Conservation (phyloP, 2,888 invertebrate species). For the Eumerus sabulonum region DNA sequence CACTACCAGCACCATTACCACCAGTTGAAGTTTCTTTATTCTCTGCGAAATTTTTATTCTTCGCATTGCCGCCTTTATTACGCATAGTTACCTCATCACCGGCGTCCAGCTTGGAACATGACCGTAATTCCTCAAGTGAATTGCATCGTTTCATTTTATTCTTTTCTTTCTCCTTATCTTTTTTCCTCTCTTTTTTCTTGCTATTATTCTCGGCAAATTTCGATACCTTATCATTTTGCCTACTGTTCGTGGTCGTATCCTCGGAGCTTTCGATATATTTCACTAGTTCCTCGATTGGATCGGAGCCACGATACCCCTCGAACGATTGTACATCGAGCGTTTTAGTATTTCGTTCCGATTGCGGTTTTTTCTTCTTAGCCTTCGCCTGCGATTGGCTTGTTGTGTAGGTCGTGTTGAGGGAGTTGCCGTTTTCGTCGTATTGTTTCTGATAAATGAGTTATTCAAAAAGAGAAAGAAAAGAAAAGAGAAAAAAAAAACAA, state of each 20-base stretch:
- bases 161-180: slow-evolving; percentile 74
- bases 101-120: slow-evolving; percentile 85
- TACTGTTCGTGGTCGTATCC: slow-evolving; percentile 75
- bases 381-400: slow-evolving; percentile 82
- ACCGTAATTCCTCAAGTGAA: slow-evolving; percentile 88
- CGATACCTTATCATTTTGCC: slow-evolving; percentile 78
- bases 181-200: slow-evolving; percentile 80
- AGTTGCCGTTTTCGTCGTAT: slow-evolving; percentile 90
- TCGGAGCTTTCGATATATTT: slow-evolving; percentile 86
- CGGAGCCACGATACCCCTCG: slow-evolving; percentile 88
- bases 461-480: slow-evolving; percentile 71
- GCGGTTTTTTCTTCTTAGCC: slow-evolving; percentile 82
- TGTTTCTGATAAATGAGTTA: slow-evolving; percentile 80
- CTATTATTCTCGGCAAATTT: slow-evolving; percentile 70
- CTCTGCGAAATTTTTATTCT: slow-evolving; percentile 44
- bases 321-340: slow-evolving; percentile 81
- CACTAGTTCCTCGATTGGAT: slow-evolving; percentile 87
- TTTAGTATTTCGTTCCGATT: slow-evolving; percentile 80
- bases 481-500: no score
- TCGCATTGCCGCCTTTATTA: slow-evolving; percentile 71
- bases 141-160: slow-evolving; percentile 84
- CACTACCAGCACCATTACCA: slow-evolving; percentile 15
- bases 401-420: slow-evolving; percentile 79
- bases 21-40: slow-evolving; percentile 43
- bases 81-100: slow-evolving; percentile 81